Evolutionary conservation across 2,113 vertebrate species (phyloP).

Genomic region (Heterochromis multidens): DNA sequence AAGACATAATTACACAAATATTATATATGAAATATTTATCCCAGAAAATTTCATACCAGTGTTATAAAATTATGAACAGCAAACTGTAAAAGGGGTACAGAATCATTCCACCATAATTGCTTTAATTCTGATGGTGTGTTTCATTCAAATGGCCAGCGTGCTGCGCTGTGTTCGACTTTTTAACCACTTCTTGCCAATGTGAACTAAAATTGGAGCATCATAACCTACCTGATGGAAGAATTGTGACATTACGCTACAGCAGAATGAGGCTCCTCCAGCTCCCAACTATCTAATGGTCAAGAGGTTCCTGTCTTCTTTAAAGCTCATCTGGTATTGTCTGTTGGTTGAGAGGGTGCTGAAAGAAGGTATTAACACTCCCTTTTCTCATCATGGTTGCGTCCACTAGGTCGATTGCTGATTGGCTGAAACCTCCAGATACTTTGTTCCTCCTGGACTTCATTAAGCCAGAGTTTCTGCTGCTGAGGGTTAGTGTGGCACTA

Average conservation of each 20-base stretch:
- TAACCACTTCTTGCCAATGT: not conserved
- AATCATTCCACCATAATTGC: not conserved
- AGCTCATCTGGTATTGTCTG: not conserved
- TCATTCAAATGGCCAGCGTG: not conserved
- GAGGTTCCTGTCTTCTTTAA: constrained; percentile 21
- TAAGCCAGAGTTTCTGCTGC: constrained; percentile 93
- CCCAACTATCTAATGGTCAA: constrained; percentile 32
- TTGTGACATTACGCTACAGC: not conserved
- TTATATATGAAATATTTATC: not conserved
- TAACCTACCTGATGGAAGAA: constrained; percentile 10
- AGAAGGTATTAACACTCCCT: constrained; percentile 49
- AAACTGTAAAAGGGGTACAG: not conserved
- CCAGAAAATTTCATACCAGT: not conserved
- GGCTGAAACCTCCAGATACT: constrained; percentile 95
- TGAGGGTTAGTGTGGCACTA: constrained; percentile 81
- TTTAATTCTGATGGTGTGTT: not conserved
- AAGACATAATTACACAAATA: not conserved
- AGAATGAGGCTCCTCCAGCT: not conserved
- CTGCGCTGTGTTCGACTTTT: not conserved
- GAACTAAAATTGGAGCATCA: not conserved
- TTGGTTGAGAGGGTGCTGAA: constrained; percentile 24
- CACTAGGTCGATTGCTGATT: constrained; percentile 92
- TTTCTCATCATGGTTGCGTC: constrained; percentile 29
- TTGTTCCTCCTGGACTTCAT: constrained; percentile 98
- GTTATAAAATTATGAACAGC: not conserved